A percentile compares a stretch with the other conserved stretches of the same genome.
Conservation (phyloP, 53 echinoderm and acorn worm genomes). For the Echinarachnius parma region DNA sequence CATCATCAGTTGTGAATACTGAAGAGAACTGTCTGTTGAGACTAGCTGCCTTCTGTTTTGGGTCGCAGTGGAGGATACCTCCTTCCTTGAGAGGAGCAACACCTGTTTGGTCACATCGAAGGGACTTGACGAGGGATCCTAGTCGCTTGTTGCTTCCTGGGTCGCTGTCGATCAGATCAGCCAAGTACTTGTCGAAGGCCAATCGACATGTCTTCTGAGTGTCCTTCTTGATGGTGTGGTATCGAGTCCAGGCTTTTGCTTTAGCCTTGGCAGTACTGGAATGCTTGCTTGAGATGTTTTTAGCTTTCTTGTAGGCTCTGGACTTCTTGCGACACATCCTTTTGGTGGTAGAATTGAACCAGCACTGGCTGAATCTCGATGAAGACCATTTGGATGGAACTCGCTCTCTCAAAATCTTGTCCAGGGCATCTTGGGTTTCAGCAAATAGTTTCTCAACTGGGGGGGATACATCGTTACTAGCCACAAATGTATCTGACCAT, state of each 20-base stretch:
- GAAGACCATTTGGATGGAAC: constrained; percentile 36
- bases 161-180: constrained; percentile 24
- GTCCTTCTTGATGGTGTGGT: not conserved
- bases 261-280: not conserved
- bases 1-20: constrained; percentile 1
- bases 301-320: constrained; percentile 11
- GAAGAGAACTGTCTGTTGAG: constrained; percentile 31
- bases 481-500: too few relatives aligned
- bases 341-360: constrained; percentile 4
- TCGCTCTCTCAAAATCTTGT: constrained; percentile 13
- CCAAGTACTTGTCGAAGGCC: constrained; percentile 23
- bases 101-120: constrained; percentile 35
- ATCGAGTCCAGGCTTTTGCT: not conserved
- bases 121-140: constrained; percentile 26
- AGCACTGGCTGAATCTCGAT: constrained; percentile 13
- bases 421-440: not conserved
- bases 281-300: not conserved
- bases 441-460: not conserved
- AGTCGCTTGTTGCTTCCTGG: constrained; percentile 21
- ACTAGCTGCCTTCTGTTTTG: constrained; percentile 10
- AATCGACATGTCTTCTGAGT: not conserved
- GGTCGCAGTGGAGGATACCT: constrained; percentile 22
- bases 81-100: constrained; percentile 47
- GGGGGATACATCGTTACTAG: not conserved
- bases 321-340: constrained; percentile 2